Evolutionary conservation across 92 coral and sea anemone species (phyloP), one percentile per base, ranked within the genome.

Genomic region (Scolanthus callimorphus): DNA sequence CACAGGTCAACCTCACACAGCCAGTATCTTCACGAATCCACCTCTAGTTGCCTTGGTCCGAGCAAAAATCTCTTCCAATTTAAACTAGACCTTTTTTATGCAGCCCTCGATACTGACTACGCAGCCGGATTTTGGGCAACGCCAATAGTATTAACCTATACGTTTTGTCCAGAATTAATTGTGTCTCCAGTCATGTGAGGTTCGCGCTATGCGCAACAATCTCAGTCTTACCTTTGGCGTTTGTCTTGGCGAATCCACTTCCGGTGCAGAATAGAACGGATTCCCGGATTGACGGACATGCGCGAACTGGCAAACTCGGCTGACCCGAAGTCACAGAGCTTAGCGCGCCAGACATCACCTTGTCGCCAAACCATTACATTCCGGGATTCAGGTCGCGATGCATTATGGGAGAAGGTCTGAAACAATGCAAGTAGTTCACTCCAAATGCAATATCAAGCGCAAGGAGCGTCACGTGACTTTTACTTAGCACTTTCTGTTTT

Each of bases 241-340:
- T 51, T 90, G 95, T 27, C 23, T 46, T 0, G 84, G 66, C 23
- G 79, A 63, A 19, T 65, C 60, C 11, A 88, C 97, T 76, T 90
- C 97, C 3, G 97, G 97, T 39, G 95, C 90, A 29, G 90, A 82
- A 46, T 90, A 90, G 53, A 90, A 78, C 25, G 87, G 86, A 31
- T 87, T 82, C 0, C 97, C 13, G 97, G 95, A 71, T 85, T 85
- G 31, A 73, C 67, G 23, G 95, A 76, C 86, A 85, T 86, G 55
- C 72, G 65, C 50, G 22, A 66, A 17, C 89, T 76, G 74, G 77
- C 64, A 58, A 90, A 90, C 57, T 86, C 94, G 61, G 95, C 95
- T 64, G 97, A 81, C 52, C 97, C 97, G 59, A 85, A 90, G 66
- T 90, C 97, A 39, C 95, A 85, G 57, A 90, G 69, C 51, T 90